A percentile compares a stretch with the other conserved stretches of the same genome.
Conservation (phyloP, 2,113 vertebrate species). For the Mobula birostris region DNA sequence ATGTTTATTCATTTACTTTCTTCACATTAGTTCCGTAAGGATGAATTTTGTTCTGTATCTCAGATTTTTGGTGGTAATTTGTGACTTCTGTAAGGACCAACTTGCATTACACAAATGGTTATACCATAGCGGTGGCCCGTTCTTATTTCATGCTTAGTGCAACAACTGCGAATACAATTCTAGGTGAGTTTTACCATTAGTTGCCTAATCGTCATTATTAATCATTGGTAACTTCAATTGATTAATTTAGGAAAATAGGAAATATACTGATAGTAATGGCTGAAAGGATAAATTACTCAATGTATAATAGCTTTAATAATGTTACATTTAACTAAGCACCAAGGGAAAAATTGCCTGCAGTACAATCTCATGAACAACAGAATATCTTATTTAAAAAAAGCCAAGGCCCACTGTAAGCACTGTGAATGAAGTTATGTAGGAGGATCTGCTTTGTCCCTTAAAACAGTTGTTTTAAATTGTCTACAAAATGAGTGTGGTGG, state of each 20-base stretch:
- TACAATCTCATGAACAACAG: not conserved
- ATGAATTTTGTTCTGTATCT: no score
- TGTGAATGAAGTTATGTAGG: not conserved
- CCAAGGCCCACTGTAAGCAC: not conserved
- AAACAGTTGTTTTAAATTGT: conserved; percentile 28
- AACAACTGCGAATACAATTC: no score
- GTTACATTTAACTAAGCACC: not conserved
- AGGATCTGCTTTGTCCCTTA: not conserved
- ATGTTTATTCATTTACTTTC: no score
- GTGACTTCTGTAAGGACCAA: no score
- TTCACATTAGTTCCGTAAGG: no score
- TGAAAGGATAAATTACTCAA: not conserved
- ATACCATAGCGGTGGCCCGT: no score
- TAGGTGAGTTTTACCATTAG: no score
- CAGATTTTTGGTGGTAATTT: no score
- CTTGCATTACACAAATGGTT: no score
- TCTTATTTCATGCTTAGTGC: no score
- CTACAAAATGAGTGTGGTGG: conserved; percentile 17
- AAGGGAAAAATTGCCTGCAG: not conserved
- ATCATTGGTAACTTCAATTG: not conserved
- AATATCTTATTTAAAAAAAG: not conserved
- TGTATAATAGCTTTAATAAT: not conserved
- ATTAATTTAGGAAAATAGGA: not conserved
- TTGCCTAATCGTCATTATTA: not conserved
- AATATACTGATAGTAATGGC: not conserved